Conservation (phyloP, 2,797 vertebrate species). For the Melanotaenia maccullochi region DNA sequence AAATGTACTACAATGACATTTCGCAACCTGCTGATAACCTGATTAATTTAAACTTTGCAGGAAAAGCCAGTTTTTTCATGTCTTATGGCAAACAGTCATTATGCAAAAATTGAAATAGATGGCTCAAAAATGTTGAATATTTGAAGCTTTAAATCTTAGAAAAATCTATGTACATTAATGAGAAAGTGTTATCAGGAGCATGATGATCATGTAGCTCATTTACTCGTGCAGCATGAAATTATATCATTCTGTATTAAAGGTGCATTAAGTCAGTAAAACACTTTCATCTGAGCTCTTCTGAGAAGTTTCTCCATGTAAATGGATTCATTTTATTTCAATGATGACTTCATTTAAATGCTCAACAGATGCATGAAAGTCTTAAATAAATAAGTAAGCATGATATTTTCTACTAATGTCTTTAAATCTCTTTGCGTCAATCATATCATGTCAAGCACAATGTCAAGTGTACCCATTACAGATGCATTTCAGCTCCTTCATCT, state of each 20-base stretch:
- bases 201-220: conserved; percentile 15
- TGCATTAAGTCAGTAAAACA: conserved; percentile 20
- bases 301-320: conserved; percentile 10
- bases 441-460: conserved; percentile 22
- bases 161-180: conserved; percentile 51
- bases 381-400: conserved; percentile 32
- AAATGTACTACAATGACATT: conserved; percentile 40
- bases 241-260: conserved; percentile 4
- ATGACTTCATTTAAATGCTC: conserved; percentile 21
- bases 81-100: conserved; percentile 77
- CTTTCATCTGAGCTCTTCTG: background rate
- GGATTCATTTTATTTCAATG: conserved; percentile 19
- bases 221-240: conserved; percentile 26
- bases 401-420: conserved; percentile 16
- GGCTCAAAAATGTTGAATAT: conserved; percentile 28
- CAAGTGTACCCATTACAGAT: conserved; percentile 17
- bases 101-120: conserved; percentile 43
- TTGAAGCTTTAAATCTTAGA: conserved; percentile 13
- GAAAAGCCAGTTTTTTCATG: conserved; percentile 55
- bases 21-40: conserved; percentile 61
- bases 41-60: conserved; percentile 58
- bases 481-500: conserved; percentile 15
- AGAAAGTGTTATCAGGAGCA: conserved; percentile 10
- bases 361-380: conserved; percentile 36
- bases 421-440: conserved; percentile 4